Evolutionary conservation across 1,140 invertebrate species (phyloP).

Genomic region (Micrasema longulum): DNA sequence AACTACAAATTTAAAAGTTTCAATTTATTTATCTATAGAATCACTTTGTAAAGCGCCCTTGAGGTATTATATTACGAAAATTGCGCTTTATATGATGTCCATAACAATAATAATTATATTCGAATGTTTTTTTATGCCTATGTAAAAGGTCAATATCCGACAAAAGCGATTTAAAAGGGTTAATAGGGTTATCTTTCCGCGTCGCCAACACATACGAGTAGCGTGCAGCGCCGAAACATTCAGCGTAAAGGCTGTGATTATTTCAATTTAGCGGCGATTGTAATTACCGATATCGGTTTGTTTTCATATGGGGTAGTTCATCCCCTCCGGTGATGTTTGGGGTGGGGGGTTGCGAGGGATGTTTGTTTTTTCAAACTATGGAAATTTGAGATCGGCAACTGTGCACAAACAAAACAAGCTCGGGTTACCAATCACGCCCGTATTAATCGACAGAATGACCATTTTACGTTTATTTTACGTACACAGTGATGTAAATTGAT

Average conservation of each 20-base stretch:
- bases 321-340: neutral
- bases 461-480: conserved; percentile 14
- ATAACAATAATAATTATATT: too few species aligned
- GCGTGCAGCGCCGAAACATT: neutral
- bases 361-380: conserved; percentile 17
- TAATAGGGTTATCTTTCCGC: too few species aligned
- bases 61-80: too few species aligned
- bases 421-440: neutral
- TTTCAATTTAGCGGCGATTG: conserved; percentile 8
- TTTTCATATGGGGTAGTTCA: conserved; percentile 20
- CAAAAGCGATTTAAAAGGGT: too few species aligned
- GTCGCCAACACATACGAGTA: too few species aligned
- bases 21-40: too few species aligned
- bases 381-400: conserved; percentile 21
- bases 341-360: neutral
- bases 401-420: conserved; percentile 1
- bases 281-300: conserved; percentile 37
- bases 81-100: too few species aligned
- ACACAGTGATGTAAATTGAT: conserved; percentile 12
- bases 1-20: too few species aligned
- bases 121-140: too few species aligned
- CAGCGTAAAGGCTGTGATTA: conserved; percentile 5
- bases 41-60: too few species aligned
- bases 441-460: conserved; percentile 12
- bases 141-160: too few species aligned